A percentile compares a stretch with the other conserved stretches of the same genome.
These are phyloP conservation scores for Pangasianodon gigas DNA, from an alignment of 2,113 vertebrate genomes.

Conservation along the genomic window DNA sequence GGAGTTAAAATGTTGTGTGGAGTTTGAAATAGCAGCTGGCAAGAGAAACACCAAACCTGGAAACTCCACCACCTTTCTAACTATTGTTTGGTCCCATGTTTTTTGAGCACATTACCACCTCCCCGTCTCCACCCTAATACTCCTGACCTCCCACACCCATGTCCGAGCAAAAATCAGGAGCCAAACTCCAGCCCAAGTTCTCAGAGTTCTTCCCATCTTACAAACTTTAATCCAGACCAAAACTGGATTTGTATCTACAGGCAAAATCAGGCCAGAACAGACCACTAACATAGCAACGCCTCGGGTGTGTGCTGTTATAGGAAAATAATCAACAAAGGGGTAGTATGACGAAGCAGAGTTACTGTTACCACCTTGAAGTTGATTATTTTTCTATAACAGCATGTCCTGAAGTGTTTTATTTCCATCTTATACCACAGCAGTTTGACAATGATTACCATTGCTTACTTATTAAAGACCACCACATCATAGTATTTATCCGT, in stretches of 20 bases:
- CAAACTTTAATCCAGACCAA: background rate
- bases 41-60: background rate
- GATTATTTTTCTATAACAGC: background rate
- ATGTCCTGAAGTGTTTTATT: background rate
- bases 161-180: background rate
- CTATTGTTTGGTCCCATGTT: no score
- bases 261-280: background rate
- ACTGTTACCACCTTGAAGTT: background rate
- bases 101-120: no score
- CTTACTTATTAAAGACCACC: no score
- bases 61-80: background rate
- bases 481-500: no score
- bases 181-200: background rate
- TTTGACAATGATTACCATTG: background rate
- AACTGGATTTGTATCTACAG: background rate
- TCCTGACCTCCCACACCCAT: background rate
- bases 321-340: background rate
- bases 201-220: background rate
- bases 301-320: background rate
- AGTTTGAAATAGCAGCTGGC: background rate
- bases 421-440: background rate
- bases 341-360: background rate
- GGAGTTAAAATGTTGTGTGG: background rate
- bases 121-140: background rate
- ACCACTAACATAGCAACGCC: background rate